These are phyloP conservation scores for Mylabris phalerata DNA, from an alignment of 1,140 invertebrate genomes.

Conservation along the genomic window DNA sequence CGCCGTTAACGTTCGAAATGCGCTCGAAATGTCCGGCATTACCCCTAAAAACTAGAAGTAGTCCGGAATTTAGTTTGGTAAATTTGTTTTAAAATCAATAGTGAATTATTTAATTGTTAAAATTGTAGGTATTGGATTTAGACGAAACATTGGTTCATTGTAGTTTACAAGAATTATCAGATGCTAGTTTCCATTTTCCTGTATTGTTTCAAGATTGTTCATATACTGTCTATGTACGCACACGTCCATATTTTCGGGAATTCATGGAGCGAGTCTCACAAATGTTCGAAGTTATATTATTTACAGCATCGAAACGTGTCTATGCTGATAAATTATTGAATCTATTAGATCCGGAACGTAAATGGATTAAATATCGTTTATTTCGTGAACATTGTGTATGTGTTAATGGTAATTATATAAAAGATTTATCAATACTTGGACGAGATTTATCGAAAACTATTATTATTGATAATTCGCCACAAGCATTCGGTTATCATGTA, in stretches of 20 bases:
- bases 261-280: slow-evolving; percentile 85
- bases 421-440: slow-evolving; percentile 89
- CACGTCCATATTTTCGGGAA: slow-evolving; percentile 83
- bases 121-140: slow-evolving; percentile 41
- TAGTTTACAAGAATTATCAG: slow-evolving; percentile 83
- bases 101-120: not conserved
- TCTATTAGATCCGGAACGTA: slow-evolving; percentile 81
- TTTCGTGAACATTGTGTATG: slow-evolving; percentile 95
- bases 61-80: slow-evolving; percentile 90
- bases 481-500: slow-evolving; percentile 84
- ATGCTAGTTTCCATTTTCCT: slow-evolving; percentile 89
- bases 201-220: slow-evolving; percentile 82
- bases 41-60: slow-evolving; percentile 86
- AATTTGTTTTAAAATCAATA: slow-evolving; percentile 35
- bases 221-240: slow-evolving; percentile 80
- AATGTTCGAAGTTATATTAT: slow-evolving; percentile 91
- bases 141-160: slow-evolving; percentile 97
- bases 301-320: slow-evolving; percentile 92
- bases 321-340: slow-evolving; percentile 94
- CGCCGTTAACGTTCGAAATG: slow-evolving; percentile 82
- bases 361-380: slow-evolving; percentile 84
- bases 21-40: slow-evolving; percentile 80
- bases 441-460: slow-evolving; percentile 87
- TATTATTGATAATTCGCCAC: slow-evolving; percentile 89
- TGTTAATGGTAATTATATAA: slow-evolving; percentile 95